phyloP scores from a whole-genome alignment of 2,888 invertebrate species.

The Netelia melanura region DNA sequence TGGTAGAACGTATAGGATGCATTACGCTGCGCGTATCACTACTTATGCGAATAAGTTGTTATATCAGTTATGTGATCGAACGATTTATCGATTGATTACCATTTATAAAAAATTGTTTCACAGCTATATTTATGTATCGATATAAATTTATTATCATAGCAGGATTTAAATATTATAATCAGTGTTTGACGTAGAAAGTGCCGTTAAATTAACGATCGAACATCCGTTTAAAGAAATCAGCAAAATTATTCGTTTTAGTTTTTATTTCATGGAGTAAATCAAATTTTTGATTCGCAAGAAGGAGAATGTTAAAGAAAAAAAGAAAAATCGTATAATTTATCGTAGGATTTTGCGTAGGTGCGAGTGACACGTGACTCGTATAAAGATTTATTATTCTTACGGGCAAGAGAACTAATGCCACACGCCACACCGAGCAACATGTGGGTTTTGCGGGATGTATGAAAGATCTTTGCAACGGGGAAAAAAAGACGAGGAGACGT shows the following conservation, averaged over 20 bases:
- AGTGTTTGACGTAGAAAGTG: no score
- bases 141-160: slow-evolving; percentile 4
- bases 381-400: slow-evolving; percentile 50
- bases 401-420: slow-evolving; percentile 49
- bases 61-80: slow-evolving; percentile 3
- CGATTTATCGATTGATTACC: not conserved
- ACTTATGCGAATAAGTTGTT: slow-evolving; percentile 24
- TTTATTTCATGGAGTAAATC: no score
- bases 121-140: not conserved
- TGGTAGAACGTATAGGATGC: slow-evolving; percentile 27
- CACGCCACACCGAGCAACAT: slow-evolving; percentile 15
- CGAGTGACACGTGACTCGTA: slow-evolving; percentile 45
- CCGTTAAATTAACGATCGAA: no score
- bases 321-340: slow-evolving; percentile 41
- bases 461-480: slow-evolving; percentile 44
- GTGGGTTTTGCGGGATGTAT: slow-evolving; percentile 57
- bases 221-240: no score
- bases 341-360: slow-evolving; percentile 37
- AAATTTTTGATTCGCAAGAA: slow-evolving; percentile 7
- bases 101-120: not conserved
- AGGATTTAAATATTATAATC: no score
- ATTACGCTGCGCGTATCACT: slow-evolving; percentile 10
- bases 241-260: no score
- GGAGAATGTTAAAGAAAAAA: slow-evolving; percentile 8
- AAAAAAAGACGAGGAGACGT: slow-evolving; percentile 44